A percentile compares a stretch with the other conserved stretches of the same genome.
phyloP scores from a whole-genome alignment of 1,140 invertebrate species.

The Brachionus manjavacas region DNA sequence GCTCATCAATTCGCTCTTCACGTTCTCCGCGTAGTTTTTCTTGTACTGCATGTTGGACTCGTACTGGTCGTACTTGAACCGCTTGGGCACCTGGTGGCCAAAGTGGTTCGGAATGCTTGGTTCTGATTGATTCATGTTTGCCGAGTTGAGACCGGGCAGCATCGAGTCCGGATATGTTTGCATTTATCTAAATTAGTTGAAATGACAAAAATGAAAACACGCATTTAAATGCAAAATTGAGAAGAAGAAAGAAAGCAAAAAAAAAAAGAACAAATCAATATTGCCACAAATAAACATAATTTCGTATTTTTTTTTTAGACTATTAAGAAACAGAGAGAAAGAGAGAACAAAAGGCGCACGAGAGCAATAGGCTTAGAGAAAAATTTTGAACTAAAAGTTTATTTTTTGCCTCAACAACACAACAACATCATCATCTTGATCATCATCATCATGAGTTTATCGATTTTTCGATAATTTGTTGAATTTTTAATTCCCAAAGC shows the following conservation, averaged over 20 bases:
- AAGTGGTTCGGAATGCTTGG: neutral
- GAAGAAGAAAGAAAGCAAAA: neutral
- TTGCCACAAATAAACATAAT: neutral
- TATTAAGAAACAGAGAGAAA: neutral
- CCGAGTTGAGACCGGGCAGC: neutral
- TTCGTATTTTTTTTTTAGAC: neutral
- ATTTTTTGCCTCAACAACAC: neutral
- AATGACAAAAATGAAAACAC: neutral
- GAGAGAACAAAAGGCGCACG: neutral
- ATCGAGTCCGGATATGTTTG: conserved; percentile 22
- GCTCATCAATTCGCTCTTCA: conserved; percentile 19
- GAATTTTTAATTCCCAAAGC: neutral
- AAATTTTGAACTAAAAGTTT: neutral
- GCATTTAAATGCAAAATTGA: neutral
- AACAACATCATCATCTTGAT: neutral
- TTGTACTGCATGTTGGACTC: too few species aligned
- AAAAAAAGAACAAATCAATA: conserved; percentile 1
- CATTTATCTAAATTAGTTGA: neutral
- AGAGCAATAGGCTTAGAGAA: neutral
- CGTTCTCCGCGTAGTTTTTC: neutral
- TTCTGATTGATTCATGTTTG: neutral
- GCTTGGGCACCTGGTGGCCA: neutral
- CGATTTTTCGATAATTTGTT: neutral
- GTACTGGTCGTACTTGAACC: conserved; percentile 29
- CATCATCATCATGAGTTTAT: neutral